These are phyloP conservation scores for Leguminivora glycinivorella DNA, from an alignment of 1,140 invertebrate genomes.

Conservation along the genomic window DNA sequence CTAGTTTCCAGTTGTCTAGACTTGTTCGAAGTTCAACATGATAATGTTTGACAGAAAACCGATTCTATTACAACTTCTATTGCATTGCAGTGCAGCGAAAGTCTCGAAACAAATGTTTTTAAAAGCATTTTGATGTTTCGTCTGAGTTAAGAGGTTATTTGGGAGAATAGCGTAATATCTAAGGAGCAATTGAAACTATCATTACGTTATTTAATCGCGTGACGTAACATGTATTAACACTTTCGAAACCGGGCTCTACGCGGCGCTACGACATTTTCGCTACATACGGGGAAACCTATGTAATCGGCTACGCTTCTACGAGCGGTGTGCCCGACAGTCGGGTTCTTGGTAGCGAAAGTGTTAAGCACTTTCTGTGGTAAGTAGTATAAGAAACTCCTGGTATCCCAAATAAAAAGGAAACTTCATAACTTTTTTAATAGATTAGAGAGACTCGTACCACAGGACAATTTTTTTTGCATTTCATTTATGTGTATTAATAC, in stretches of 20 bases:
- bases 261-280: no score
- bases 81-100: background rate
- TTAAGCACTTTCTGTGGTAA: background rate
- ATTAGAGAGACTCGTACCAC: no score
- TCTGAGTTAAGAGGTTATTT: background rate
- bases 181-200: background rate
- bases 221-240: no score
- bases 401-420: background rate
- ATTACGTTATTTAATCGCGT: background rate
- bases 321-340: no score
- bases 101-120: background rate
- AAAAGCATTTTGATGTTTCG: constrained; percentile 1
- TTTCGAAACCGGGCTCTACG: no score
- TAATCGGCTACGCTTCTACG: no score
- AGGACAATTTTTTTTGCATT: no score
- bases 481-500: no score
- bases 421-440: background rate
- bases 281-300: no score
- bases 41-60: constrained; percentile 10
- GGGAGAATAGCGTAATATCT: background rate
- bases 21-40: background rate
- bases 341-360: no score
- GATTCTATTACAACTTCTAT: background rate
- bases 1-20: background rate
- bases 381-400: background rate